Evolutionary conservation across 2,113 vertebrate species (phyloP).

Genomic region (Cavia porcellus): DNA sequence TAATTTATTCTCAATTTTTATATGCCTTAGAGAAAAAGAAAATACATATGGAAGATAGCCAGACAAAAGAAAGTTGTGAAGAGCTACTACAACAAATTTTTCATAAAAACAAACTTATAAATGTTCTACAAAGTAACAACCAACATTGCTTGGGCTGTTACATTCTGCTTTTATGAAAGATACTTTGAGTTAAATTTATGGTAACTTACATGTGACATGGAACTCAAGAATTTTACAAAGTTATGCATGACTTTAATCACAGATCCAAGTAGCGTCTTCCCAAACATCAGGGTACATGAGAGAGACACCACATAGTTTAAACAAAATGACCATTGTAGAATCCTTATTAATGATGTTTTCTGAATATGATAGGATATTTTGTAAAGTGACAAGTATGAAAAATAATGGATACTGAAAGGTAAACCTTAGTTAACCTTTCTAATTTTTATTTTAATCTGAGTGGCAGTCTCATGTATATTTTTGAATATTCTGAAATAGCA

Average conservation of each 20-base stretch:
- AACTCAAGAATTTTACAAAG: slow-evolving; percentile 56
- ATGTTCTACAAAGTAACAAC: slow-evolving; percentile 25
- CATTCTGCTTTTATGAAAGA: slow-evolving; percentile 73
- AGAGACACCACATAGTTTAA: neutral
- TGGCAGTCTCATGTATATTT: slow-evolving; percentile 57
- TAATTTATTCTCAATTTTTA: slow-evolving; percentile 87
- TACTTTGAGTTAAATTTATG: slow-evolving; percentile 60
- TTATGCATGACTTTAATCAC: slow-evolving; percentile 55
- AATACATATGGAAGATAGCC: slow-evolving; percentile 81
- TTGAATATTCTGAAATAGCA: slow-evolving; percentile 64
- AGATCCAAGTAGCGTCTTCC: slow-evolving; percentile 59
- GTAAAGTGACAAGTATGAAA: slow-evolving; percentile 76
- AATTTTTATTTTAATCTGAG: slow-evolving; percentile 50
- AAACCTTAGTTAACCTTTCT: slow-evolving; percentile 71
- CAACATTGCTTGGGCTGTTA: slow-evolving; percentile 56
- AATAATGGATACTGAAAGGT: slow-evolving; percentile 75
- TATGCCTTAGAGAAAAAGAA: slow-evolving; percentile 85
- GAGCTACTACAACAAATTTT: slow-evolving; percentile 74
- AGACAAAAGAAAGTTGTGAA: slow-evolving; percentile 71
- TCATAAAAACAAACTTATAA: slow-evolving; percentile 69
- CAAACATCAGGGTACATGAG: slow-evolving; percentile 56
- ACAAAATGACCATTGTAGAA: neutral
- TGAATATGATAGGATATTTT: slow-evolving; percentile 68
- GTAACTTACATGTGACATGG: slow-evolving; percentile 36
- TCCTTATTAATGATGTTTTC: slow-evolving; percentile 59